Evolutionary conservation across 2,888 invertebrate genomes (phyloP).

Genomic region (Dasysyrphus tricinctus): DNA sequence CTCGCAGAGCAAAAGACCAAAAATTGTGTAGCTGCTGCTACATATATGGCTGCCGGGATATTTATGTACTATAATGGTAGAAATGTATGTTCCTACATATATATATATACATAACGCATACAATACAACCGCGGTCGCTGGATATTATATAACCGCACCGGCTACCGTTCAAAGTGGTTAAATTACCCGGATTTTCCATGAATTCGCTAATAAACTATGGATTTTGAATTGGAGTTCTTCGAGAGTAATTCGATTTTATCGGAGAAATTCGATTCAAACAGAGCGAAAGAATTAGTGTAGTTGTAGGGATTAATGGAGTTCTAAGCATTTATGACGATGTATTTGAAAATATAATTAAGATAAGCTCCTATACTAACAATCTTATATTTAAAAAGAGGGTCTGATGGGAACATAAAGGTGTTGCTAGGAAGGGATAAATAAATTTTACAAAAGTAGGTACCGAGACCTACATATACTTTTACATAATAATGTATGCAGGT

Average conservation of each 20-base stretch:
- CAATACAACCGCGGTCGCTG: neutral
- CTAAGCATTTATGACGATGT: constrained; percentile 4
- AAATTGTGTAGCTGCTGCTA: constrained; percentile 14
- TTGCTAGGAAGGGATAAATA: too few relatives aligned
- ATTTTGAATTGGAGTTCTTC: constrained; percentile 27
- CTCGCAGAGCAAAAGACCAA: constrained; percentile 25
- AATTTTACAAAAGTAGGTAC: too few relatives aligned
- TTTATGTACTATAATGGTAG: neutral
- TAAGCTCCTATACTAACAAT: neutral
- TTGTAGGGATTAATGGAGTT: constrained; percentile 21
- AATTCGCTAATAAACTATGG: constrained; percentile 48
- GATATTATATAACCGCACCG: constrained; percentile 19
- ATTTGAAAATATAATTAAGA: constrained; percentile 3
- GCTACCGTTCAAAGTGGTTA: constrained; percentile 20
- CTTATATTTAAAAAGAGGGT: too few relatives aligned
- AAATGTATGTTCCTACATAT: neutral
- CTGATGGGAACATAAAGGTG: too few relatives aligned
- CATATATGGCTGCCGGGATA: constrained; percentile 37
- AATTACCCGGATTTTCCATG: constrained; percentile 37
- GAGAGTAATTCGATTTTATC: constrained; percentile 13
- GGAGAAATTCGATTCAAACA: constrained; percentile 43
- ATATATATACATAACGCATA: neutral
- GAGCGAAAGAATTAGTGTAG: neutral
- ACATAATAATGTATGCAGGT: too few relatives aligned
- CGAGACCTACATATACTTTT: too few relatives aligned